These are phyloP conservation scores for Acromyrmex echinatior DNA, from an alignment of 1,140 invertebrate genomes.

Conservation along the genomic window DNA sequence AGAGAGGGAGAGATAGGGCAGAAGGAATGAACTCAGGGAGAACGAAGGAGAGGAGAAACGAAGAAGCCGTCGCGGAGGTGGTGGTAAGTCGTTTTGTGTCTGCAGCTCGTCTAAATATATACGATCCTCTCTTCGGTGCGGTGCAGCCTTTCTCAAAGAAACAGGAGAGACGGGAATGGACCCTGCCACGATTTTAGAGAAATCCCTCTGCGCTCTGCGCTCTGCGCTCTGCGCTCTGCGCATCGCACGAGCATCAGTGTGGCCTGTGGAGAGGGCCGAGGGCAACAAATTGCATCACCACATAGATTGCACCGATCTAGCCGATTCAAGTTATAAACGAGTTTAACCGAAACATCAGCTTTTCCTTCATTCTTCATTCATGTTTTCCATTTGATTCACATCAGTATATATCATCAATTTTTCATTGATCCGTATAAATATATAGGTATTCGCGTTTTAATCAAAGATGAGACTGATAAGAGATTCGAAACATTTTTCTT, in stretches of 20 bases:
- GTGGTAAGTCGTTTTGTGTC: conserved; percentile 83
- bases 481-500: too few relatives aligned
- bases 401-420: neutral
- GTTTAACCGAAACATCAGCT: neutral
- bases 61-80: conserved; percentile 73
- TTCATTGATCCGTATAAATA: too few relatives aligned
- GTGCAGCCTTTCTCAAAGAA: conserved; percentile 65
- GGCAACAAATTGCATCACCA: conserved; percentile 35
- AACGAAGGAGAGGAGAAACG: conserved; percentile 56
- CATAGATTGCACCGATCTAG: neutral
- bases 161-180: conserved; percentile 33
- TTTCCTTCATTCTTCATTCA: neutral
- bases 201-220: conserved; percentile 1
- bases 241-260: neutral
- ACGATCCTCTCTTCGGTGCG: conserved; percentile 72
- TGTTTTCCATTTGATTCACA: neutral
- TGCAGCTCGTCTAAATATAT: conserved; percentile 82
- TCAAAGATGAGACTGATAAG: too few relatives aligned
- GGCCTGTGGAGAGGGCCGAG: neutral
- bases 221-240: too few relatives aligned
- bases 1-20: conserved; percentile 2
- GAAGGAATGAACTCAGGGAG: conserved; percentile 30
- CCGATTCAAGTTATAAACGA: neutral
- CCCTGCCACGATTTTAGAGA: conserved; percentile 63
- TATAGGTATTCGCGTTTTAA: too few relatives aligned